Conservation (phyloP, 2,113 vertebrate genomes). For the Copsychus sechellarum region DNA sequence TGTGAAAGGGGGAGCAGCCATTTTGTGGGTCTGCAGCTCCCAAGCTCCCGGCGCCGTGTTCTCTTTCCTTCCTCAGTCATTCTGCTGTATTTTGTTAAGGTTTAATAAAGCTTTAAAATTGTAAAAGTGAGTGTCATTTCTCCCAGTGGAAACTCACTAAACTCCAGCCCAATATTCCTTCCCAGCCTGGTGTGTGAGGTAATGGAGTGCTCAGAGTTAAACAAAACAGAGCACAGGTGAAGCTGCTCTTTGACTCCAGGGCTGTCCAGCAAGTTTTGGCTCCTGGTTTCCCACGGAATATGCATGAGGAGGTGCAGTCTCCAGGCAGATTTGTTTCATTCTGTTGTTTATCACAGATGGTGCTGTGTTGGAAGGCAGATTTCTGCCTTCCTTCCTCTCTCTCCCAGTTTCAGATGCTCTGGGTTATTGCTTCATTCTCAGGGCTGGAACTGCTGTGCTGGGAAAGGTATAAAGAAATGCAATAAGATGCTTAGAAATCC, state of each 20-base stretch:
- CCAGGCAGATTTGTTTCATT: background rate
- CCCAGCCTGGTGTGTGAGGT: background rate
- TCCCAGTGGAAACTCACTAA: background rate
- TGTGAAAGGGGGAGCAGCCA: background rate
- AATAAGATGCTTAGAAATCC: conserved; percentile 47
- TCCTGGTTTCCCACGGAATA: conserved; percentile 13
- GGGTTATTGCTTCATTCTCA: conserved; percentile 37
- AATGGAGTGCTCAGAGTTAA: background rate
- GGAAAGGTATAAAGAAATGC: conserved; percentile 43
- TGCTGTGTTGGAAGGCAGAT: conserved; percentile 24
- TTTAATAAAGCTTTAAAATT: background rate
- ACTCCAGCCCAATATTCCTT: background rate
- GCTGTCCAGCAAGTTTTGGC: background rate
- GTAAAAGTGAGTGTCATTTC: background rate
- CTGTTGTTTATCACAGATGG: conserved; percentile 35
- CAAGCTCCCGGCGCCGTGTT: no score
- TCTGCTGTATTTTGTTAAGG: background rate
- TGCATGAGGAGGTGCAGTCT: conserved; percentile 20
- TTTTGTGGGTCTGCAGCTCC: background rate
- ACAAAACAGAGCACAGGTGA: conserved; percentile 31
- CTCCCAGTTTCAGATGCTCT: background rate
- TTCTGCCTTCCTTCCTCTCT: conserved; percentile 35
- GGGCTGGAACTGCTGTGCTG: conserved; percentile 16
- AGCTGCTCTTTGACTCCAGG: background rate
- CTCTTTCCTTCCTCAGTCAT: background rate